Percentiles rank a stretch among this genome's conserved stretches.
Evolutionary conservation across 2,888 invertebrate species (phyloP).

Genomic region (Augochlorella aurata): DNA sequence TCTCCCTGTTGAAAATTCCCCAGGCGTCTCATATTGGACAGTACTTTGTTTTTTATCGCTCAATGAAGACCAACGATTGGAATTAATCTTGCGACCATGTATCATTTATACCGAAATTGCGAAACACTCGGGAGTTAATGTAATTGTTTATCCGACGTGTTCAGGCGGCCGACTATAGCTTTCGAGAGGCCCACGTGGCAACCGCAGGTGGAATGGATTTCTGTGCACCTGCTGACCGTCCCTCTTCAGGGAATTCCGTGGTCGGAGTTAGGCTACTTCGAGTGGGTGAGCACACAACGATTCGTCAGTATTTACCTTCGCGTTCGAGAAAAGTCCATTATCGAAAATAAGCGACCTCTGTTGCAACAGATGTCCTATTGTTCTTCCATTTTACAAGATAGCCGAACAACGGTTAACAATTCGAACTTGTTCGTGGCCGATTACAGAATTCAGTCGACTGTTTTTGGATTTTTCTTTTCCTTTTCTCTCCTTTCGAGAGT

Average conservation of each 20-base stretch:
- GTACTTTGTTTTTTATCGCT: background rate
- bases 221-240: constrained; percentile 56
- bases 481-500: background rate
- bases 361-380: background rate
- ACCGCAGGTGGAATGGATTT: constrained; percentile 59
- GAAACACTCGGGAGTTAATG: constrained; percentile 8
- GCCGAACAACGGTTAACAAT: background rate
- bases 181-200: constrained; percentile 44
- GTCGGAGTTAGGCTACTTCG: background rate
- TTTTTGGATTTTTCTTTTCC: background rate
- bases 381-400: background rate
- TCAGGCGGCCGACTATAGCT: constrained; percentile 25
- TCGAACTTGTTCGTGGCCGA: background rate
- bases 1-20: background rate
- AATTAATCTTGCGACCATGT: constrained; percentile 32
- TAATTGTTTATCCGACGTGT: constrained; percentile 50
- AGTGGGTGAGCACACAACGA: background rate
- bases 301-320: background rate
- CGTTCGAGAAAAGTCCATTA: background rate
- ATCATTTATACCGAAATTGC: constrained; percentile 16
- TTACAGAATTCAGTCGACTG: background rate
- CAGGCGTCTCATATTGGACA: background rate
- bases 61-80: background rate
- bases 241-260: constrained; percentile 45
- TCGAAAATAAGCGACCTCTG: background rate